Base-by-base conservation (phyloP, 2,888 invertebrate species). In the Trypoxylon attenuatum region DNA sequence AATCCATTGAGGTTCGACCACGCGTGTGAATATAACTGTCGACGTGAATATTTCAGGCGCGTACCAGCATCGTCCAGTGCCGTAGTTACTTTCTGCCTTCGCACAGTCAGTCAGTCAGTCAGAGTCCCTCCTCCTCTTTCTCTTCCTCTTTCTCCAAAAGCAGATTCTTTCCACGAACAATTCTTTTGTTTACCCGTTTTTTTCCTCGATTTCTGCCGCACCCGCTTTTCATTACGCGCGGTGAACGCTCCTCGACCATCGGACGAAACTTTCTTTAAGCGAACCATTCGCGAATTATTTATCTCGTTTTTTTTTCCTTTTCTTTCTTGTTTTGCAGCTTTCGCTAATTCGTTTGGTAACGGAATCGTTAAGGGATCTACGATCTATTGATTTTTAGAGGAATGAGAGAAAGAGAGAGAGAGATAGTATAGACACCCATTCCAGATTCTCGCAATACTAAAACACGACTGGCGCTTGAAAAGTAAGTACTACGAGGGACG, bases 21-120 rank as follows among this genome's bases (percentile, higher is more conserved):
- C 65, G 83, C 81, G 79, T 81, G 79, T 80, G 82, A 84, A 84
- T 82, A 83, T 84, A 84, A 84, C 83, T 83, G 84, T 80, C 76
- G 77, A 65, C 54, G 50, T 52, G 65, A 65, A 68, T 65, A 65
- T 55, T 65, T 65, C 45, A 55, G 38, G 21, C 46, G 52, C 47
- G 51, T 59, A 59, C 41, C 51, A 49, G 41, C 46, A 8, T 23
- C 59, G 55, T 66, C 60, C 66, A 49, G 47, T 41, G 52, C 29
- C 43, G 62, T 51, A 41, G 43, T 41, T 49, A 49, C 50, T n/a
- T n/a, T n/a, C n/a, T n/a, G n/a, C n/a, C n/a, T n/a, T n/a, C 27
- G 27, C 27, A 2, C 27, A 5, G 5, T n/a, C 27, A 2, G 27
- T 13, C 33, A 33, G 33, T 13, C 33, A 2, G 33, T 33, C 13